A percentile compares a stretch with the other conserved stretches of the same genome.
These are phyloP conservation scores for Cryptocephalus moraei DNA, from an alignment of 2,888 invertebrate species.

Conservation along the genomic window DNA sequence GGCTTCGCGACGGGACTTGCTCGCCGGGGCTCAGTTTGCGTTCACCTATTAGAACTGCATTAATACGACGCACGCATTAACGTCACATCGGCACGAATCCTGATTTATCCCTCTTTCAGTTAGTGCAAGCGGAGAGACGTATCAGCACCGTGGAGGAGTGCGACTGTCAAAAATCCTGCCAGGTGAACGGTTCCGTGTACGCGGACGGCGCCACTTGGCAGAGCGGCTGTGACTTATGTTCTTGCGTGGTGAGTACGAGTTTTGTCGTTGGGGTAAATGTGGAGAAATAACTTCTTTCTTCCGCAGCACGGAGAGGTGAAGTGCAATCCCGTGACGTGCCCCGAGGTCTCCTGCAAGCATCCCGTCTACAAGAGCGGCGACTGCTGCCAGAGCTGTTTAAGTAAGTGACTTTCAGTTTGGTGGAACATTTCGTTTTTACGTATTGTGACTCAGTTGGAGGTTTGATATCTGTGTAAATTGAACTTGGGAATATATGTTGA, in stretches of 20 bases:
- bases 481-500: too few species aligned
- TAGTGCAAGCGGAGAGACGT: slow-evolving; percentile 70
- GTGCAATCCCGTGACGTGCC: slow-evolving; percentile 76
- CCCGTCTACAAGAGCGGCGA: slow-evolving; percentile 68
- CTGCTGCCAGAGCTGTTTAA: slow-evolving; percentile 79
- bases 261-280: not conserved
- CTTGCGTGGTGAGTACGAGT: slow-evolving; percentile 61
- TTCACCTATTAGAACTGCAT: not conserved
- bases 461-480: too few species aligned
- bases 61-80: not conserved
- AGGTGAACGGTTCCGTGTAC: slow-evolving; percentile 67
- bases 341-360: slow-evolving; percentile 65
- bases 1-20: too few species aligned
- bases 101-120: slow-evolving; percentile 46
- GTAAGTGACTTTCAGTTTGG: slow-evolving; percentile 55
- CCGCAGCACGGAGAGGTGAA: slow-evolving; percentile 73
- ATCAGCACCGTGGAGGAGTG: slow-evolving; percentile 75
- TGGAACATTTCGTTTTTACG: not conserved
- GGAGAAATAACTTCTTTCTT: not conserved
- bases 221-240: slow-evolving; percentile 76
- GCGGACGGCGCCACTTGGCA: slow-evolving; percentile 81
- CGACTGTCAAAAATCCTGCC: slow-evolving; percentile 84
- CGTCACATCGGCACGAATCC: slow-evolving; percentile 30
- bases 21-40: too few species aligned
- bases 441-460: too few species aligned